A percentile compares a stretch with the other conserved stretches of the same genome.
phyloP scores from a whole-genome alignment of 2,797 vertebrate genomes.

The Mus caroli region DNA sequence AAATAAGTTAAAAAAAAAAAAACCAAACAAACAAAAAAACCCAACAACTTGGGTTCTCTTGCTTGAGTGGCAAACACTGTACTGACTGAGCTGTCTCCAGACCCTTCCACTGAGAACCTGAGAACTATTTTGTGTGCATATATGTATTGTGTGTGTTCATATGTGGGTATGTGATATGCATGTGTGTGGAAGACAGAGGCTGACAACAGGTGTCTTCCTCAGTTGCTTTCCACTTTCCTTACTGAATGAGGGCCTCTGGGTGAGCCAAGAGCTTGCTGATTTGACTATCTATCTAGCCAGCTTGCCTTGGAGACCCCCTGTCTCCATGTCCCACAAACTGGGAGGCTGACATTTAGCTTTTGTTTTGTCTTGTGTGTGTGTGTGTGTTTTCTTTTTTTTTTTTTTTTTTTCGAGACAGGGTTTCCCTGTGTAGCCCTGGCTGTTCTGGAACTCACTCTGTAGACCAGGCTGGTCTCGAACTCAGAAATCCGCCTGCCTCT shows the following conservation, averaged over 20 bases:
- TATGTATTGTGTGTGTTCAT: not conserved
- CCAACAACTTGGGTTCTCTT: not conserved
- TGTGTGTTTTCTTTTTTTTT: too few relatives aligned
- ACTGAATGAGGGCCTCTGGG: not conserved
- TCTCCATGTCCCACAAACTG: not conserved
- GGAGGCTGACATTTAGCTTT: not conserved
- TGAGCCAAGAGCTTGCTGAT: not conserved
- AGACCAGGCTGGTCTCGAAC: too few relatives aligned
- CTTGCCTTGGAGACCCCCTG: not conserved
- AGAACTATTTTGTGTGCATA: not conserved
- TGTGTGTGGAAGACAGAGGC: not conserved
- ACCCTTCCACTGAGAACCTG: not conserved
- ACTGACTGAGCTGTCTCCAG: not conserved
- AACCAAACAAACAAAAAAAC: not conserved
- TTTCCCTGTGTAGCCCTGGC: too few relatives aligned
- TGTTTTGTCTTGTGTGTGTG: too few relatives aligned
- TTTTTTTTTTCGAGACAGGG: too few relatives aligned
- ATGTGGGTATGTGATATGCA: not conserved
- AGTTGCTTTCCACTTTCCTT: not conserved
- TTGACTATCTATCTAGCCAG: not conserved
- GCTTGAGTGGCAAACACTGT: not conserved
- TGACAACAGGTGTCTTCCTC: not conserved
- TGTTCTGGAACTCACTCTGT: too few relatives aligned
- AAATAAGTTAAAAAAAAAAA: not conserved
- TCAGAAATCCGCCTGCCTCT: too few relatives aligned